Evolutionary conservation across 2,797 vertebrate species (phyloP).

Genomic region (Tauraco hartlaubi): DNA sequence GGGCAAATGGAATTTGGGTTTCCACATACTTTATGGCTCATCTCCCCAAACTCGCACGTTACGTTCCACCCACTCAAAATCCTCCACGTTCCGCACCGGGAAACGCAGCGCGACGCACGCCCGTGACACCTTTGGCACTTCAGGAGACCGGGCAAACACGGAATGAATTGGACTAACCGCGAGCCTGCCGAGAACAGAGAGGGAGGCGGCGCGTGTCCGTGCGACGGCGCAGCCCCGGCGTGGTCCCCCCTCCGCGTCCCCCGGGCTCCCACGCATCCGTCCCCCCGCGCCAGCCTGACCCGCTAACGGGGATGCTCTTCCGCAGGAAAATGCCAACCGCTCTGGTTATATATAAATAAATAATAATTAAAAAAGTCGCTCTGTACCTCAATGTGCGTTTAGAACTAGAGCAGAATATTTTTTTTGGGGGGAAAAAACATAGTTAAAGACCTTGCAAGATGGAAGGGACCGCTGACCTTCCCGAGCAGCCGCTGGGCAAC

Average conservation of each 20-base stretch:
- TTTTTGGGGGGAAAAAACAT: fast-evolving
- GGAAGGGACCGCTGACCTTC: neutral
- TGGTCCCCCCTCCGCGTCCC: neutral
- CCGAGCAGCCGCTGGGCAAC: fast-evolving
- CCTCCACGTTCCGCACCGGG: neutral
- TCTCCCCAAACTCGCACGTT: fast-evolving
- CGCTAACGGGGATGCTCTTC: neutral
- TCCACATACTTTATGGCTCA: neutral
- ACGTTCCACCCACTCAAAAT: neutral
- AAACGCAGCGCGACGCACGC: fast-evolving
- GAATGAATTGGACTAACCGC: neutral
- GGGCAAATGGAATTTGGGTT: neutral
- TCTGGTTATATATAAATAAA: neutral
- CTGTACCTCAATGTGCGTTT: fast-evolving
- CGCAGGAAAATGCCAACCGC: fast-evolving
- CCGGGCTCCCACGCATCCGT: neutral
- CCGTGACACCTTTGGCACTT: neutral
- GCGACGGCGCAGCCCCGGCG: fast-evolving
- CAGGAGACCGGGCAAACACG: neutral
- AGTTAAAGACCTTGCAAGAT: fast-evolving
- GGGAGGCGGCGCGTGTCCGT: fast-evolving
- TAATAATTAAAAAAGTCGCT: neutral
- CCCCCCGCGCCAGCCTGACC: neutral
- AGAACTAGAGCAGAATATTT: neutral
- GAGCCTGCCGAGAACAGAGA: neutral